Percentiles rank a stretch among this genome's conserved stretches.
These are phyloP conservation scores for Heliconius charithonia DNA, from an alignment of 2,888 invertebrate species.

Conservation along the genomic window DNA sequence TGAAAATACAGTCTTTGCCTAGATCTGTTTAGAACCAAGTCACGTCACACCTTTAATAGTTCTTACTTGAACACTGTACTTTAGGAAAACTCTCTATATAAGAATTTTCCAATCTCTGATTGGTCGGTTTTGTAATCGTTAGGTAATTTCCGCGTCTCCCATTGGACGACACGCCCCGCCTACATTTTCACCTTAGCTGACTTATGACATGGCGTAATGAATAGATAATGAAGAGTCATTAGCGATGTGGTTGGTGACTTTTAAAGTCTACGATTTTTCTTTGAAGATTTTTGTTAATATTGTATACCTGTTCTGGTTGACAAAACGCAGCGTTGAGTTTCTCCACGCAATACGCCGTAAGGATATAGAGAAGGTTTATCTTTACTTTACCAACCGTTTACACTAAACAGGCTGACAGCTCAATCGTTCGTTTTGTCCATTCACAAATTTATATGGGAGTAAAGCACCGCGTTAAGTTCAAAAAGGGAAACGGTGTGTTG, in stretches of 20 bases:
- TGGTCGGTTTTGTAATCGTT: constrained; percentile 63
- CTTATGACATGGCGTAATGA: constrained; percentile 61
- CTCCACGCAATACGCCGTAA: no score
- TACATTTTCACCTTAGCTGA: constrained; percentile 60
- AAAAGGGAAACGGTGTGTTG: no score
- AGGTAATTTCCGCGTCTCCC: constrained; percentile 61
- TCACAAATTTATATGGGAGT: no score
- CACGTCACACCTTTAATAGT: constrained; percentile 38
- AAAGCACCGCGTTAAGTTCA: no score
- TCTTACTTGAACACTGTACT: constrained; percentile 36
- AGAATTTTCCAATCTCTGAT: constrained; percentile 57
- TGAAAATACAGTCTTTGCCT: constrained; percentile 5
- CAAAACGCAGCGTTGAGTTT: no score
- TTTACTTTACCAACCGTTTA: no score
- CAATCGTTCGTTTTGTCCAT: no score
- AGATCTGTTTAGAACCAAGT: neutral
- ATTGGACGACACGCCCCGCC: constrained; percentile 71
- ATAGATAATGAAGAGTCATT: constrained; percentile 76
- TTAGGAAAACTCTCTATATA: constrained; percentile 53
- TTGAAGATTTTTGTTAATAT: neutral
- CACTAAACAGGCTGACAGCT: no score
- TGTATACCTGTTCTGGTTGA: neutral
- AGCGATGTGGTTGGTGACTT: constrained; percentile 50
- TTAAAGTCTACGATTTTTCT: constrained; percentile 42
- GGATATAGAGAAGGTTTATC: no score